Evolutionary conservation across 2,113 vertebrate genomes (phyloP).

Genomic region (Sorex fumeus): DNA sequence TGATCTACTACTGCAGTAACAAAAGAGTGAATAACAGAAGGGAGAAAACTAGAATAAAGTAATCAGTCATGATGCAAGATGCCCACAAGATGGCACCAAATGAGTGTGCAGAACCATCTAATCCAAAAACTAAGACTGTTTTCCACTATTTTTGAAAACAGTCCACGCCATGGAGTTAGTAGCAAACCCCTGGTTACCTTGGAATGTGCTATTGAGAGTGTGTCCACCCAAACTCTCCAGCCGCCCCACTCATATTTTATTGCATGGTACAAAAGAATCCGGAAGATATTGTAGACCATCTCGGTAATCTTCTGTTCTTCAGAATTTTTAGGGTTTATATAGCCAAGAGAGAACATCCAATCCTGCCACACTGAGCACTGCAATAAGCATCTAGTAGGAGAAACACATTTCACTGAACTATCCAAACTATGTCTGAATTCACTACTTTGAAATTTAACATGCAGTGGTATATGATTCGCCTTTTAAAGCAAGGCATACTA

Average conservation of each 20-base stretch:
- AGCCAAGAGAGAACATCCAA: slow-evolving; percentile 99
- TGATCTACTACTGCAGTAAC: not conserved
- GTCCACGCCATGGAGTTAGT: not conserved
- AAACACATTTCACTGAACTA: slow-evolving; percentile 78
- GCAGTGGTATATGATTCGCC: not conserved
- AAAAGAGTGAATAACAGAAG: not conserved
- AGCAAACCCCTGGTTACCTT: slow-evolving; percentile 91
- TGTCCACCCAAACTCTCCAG: slow-evolving; percentile 99
- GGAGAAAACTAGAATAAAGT: not conserved
- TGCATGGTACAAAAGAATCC: slow-evolving; percentile 98
- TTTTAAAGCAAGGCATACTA: not conserved
- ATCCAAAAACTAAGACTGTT: not conserved
- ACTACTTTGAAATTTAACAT: not conserved
- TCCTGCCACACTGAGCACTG: slow-evolving; percentile 99
- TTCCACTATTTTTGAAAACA: not conserved
- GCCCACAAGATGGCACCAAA: slow-evolving; percentile 89
- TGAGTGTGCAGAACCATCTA: not conserved
- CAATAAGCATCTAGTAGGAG: slow-evolving; percentile 94
- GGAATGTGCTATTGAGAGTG: slow-evolving; percentile 98
- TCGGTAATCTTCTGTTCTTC: slow-evolving; percentile 99
- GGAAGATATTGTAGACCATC: slow-evolving; percentile 99
- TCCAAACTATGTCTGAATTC: slow-evolving; percentile 55
- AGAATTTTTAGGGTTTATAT: slow-evolving; percentile 98
- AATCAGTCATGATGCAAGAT: not conserved
- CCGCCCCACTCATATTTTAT: slow-evolving; percentile 99